Conservation (phyloP, 53 echinoderm and acorn worm genomes). For the Paracentrotus lividus region DNA sequence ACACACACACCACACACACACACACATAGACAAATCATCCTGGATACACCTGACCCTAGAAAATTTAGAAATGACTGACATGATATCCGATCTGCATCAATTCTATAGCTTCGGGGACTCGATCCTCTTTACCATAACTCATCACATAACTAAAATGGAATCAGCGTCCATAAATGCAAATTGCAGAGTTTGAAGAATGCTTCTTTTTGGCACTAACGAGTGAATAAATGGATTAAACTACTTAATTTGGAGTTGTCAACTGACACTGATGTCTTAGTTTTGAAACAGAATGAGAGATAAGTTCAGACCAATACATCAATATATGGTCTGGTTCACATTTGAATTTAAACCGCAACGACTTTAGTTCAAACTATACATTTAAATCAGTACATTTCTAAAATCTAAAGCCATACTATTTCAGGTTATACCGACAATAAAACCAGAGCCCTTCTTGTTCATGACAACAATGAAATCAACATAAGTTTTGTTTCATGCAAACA, state of each 20-base stretch:
- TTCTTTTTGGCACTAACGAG: not conserved
- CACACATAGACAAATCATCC: not conserved
- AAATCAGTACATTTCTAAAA: too few relatives aligned
- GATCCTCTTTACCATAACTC: slow-evolving; percentile 1
- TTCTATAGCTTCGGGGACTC: not conserved
- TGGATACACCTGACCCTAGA: too few relatives aligned
- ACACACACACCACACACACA: too few relatives aligned
- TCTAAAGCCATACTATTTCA: too few relatives aligned
- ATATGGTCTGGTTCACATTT: too few relatives aligned
- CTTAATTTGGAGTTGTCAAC: not conserved
- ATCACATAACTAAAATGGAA: not conserved
- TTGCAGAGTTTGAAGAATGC: not conserved
- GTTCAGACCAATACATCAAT: too few relatives aligned
- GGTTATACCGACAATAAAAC: too few relatives aligned
- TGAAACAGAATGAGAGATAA: not conserved
- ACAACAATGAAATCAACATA: too few relatives aligned
- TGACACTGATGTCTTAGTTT: not conserved
- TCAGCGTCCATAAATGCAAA: slow-evolving; percentile 48
- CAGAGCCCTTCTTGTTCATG: too few relatives aligned
- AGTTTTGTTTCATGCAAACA: too few relatives aligned
- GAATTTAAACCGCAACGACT: not conserved
- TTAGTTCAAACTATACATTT: not conserved
- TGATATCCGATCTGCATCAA: too few relatives aligned
- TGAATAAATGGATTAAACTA: not conserved
- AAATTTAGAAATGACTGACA: too few relatives aligned